phyloP scores from a whole-genome alignment of 2,113 vertebrate species.

The Calidris pygmaea region DNA sequence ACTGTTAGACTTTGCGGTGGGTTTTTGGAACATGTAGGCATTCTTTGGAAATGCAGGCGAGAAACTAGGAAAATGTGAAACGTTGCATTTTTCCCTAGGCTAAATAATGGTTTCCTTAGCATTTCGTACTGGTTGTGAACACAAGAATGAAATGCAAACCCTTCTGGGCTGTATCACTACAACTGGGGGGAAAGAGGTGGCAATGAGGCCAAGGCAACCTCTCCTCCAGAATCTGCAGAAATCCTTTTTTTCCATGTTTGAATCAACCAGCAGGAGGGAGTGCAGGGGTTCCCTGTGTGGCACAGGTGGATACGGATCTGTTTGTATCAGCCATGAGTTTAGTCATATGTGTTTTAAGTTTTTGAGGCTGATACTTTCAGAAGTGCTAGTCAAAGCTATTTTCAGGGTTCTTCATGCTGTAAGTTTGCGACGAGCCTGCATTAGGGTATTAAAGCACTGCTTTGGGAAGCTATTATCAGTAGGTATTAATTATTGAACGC shows the following conservation, averaged over 20 bases:
- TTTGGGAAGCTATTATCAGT: conserved; percentile 22
- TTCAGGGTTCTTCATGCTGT: not conserved
- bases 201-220: not conserved
- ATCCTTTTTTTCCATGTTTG: not conserved
- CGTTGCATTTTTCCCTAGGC: not conserved
- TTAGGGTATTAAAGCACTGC: conserved; percentile 11
- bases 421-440: not conserved
- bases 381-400: not conserved
- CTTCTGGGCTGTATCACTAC: not conserved
- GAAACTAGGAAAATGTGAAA: not conserved
- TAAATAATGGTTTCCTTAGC: not conserved
- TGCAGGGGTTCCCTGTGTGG: not conserved
- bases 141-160: not conserved
- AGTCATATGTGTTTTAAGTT: fast-evolving
- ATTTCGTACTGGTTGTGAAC: not conserved
- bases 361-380: not conserved
- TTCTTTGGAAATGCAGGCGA: not conserved
- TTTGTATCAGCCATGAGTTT: not conserved
- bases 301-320: no score
- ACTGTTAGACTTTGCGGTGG: not conserved
- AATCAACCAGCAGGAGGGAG: not conserved
- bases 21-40: not conserved
- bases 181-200: not conserved
- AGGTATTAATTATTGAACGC: conserved; percentile 57
- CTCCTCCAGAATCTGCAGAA: not conserved